phyloP scores from a whole-genome alignment of 2,797 vertebrate species.

The Falco peregrinus region DNA sequence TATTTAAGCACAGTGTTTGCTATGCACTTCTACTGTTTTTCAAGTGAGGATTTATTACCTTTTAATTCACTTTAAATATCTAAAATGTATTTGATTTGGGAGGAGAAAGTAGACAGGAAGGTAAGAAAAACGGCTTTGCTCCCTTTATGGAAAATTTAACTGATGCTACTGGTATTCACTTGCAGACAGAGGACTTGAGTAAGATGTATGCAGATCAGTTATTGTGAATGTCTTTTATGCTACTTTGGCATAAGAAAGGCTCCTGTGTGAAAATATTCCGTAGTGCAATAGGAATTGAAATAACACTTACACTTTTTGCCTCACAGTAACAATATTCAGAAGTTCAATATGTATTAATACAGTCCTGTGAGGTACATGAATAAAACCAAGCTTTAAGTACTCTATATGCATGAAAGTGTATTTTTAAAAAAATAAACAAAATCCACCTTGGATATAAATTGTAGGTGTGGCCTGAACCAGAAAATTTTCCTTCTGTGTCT shows the following conservation, averaged over 20 bases:
- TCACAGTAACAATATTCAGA: not conserved
- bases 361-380: not conserved
- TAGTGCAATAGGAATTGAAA: not conserved
- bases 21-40: not conserved
- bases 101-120: not conserved
- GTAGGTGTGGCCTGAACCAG: not conserved
- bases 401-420: not conserved
- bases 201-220: not conserved
- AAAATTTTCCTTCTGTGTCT: not conserved
- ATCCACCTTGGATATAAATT: not conserved
- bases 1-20: slow-evolving; percentile 20
- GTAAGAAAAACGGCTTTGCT: not conserved
- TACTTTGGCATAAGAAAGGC: not conserved
- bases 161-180: not conserved
- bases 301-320: not conserved
- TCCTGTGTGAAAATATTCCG: not conserved
- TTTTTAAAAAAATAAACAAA: not conserved
- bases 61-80: slow-evolving; percentile 34
- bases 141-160: not conserved
- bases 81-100: not conserved
- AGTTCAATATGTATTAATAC: not conserved
- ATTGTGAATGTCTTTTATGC: not conserved
- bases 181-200: not conserved
- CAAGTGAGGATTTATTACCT: slow-evolving; percentile 14
- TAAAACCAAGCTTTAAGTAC: not conserved